These are phyloP conservation scores for Eudyptes chrysolophus DNA, from an alignment of 2,113 vertebrate genomes.

Conservation along the genomic window DNA sequence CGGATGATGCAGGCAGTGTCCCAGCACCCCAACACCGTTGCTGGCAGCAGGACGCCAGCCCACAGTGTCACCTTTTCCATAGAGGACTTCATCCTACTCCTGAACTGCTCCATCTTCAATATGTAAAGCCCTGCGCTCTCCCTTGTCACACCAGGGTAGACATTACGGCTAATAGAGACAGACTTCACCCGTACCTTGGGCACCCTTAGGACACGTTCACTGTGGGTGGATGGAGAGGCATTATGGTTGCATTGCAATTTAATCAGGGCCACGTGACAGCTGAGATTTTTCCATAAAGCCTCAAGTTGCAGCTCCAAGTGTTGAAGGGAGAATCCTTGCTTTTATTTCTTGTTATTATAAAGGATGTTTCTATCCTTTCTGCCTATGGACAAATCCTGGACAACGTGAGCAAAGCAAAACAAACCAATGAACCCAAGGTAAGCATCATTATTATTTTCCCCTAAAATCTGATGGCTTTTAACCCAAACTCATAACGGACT, in stretches of 20 bases:
- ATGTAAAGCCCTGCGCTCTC: background rate
- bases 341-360: background rate
- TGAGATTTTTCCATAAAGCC: background rate
- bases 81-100: background rate
- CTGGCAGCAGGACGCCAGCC: background rate
- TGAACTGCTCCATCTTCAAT: background rate
- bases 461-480: background rate
- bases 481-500: background rate
- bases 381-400: background rate
- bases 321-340: background rate
- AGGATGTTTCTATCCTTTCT: background rate
- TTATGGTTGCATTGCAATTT: background rate
- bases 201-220: accelerated
- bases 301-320: background rate
- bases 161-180: background rate
- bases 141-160: background rate
- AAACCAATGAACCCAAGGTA: background rate
- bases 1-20: background rate
- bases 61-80: accelerated
- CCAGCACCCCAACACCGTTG: background rate
- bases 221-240: background rate
- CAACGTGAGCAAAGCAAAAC: background rate
- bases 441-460: background rate
- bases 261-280: background rate
- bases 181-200: accelerated